These are phyloP conservation scores for Macrotrachela quadricornifera DNA, from an alignment of 1,140 invertebrate species.

Conservation along the genomic window DNA sequence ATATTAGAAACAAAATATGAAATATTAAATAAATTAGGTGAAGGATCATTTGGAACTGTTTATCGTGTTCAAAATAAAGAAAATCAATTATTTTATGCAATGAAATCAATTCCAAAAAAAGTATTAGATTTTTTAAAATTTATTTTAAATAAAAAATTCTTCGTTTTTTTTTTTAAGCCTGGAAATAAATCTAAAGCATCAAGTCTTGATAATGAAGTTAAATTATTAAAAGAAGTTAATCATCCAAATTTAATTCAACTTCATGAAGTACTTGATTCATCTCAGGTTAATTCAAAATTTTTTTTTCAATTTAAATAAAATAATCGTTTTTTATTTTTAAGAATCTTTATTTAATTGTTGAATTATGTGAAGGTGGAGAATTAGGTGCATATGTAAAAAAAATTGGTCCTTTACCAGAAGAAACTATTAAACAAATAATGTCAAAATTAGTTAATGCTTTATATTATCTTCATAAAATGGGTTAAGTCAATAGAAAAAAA, in stretches of 20 bases:
- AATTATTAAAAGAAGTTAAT: constrained; percentile 34
- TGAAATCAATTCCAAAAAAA: constrained; percentile 34
- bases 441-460: constrained; percentile 32
- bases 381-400: constrained; percentile 26
- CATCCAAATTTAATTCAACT: constrained; percentile 36
- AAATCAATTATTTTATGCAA: constrained; percentile 29
- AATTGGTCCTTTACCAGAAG: constrained; percentile 25
- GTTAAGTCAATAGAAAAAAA: constrained; percentile 21
- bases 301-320: constrained; percentile 17
- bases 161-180: constrained; percentile 17
- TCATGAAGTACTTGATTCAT: constrained; percentile 34
- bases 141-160: not conserved
- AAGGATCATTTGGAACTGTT: constrained; percentile 36
- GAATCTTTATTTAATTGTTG: constrained; percentile 32
- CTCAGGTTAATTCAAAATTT: not conserved
- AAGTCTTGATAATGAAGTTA: constrained; percentile 33
- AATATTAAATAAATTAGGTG: constrained; percentile 27
- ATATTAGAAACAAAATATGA: constrained; percentile 18
- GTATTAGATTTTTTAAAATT: constrained; percentile 23
- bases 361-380: constrained; percentile 31
- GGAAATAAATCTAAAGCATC: constrained; percentile 21
- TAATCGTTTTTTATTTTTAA: constrained; percentile 21
- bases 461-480: constrained; percentile 36
- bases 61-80: constrained; percentile 26
- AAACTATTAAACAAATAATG: constrained; percentile 29